Conservation (phyloP, 1,140 invertebrate genomes). For the Drosophila simulans region DNA sequence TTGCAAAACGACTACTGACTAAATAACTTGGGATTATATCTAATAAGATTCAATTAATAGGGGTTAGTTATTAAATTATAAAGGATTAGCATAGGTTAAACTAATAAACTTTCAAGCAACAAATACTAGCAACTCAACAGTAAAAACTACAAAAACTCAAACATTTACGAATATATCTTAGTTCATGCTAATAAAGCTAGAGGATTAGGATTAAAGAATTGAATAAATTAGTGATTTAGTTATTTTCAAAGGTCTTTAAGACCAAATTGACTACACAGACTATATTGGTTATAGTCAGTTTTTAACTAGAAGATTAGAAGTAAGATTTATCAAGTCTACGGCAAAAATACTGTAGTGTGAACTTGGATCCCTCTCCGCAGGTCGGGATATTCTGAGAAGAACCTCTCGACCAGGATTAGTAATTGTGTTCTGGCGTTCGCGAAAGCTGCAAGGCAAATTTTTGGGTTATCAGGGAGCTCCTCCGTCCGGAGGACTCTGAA, state of each 20-base stretch:
- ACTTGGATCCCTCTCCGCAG: conserved; percentile 2
- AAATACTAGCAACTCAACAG: conserved; percentile 21
- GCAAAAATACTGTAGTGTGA: not conserved
- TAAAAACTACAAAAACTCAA: conserved; percentile 4
- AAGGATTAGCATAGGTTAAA: not conserved
- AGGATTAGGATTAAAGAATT: too few species aligned
- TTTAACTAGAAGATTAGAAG: too few species aligned
- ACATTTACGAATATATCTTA: not conserved
- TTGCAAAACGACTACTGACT: conserved; percentile 53
- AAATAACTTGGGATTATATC: conserved; percentile 43
- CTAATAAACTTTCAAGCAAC: not conserved
- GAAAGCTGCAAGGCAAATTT: conserved; percentile 67
- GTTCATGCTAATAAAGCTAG: conserved; percentile 13
- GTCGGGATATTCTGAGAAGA: conserved; percentile 57
- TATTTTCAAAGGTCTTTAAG: conserved; percentile 1
- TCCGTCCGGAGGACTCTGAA: conserved; percentile 24
- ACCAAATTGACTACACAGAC: not conserved
- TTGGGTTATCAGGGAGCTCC: conserved; percentile 28
- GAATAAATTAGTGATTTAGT: not conserved
- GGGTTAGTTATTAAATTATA: not conserved
- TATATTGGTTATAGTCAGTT: too few species aligned
- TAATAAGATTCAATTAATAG: not conserved
- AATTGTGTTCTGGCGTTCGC: conserved; percentile 16
- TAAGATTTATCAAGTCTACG: not conserved
- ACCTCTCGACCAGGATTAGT: conserved; percentile 30